Evolutionary conservation across 1,140 invertebrate species (phyloP).

Genomic region (Papilio glaucus): DNA sequence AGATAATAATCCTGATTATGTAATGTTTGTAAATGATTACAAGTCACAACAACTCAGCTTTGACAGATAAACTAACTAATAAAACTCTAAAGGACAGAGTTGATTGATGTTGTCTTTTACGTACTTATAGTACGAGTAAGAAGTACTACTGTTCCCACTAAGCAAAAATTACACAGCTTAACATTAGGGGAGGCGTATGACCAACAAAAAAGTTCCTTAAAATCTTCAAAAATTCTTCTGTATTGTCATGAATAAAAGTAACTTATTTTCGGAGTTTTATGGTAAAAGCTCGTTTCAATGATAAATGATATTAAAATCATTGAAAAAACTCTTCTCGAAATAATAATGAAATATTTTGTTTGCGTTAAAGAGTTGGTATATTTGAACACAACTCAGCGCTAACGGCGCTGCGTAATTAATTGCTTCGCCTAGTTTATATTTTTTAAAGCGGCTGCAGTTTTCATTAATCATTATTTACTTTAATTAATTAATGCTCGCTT

Average conservation of each 20-base stretch:
- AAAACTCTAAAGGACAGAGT: too few species aligned
- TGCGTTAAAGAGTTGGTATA: conserved; percentile 15
- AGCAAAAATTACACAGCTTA: too few species aligned
- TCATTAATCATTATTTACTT: conserved; percentile 26
- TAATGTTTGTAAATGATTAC: too few species aligned
- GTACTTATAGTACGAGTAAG: too few species aligned
- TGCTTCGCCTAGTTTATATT: conserved; percentile 8
- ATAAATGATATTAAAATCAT: not conserved
- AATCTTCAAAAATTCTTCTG: not conserved
- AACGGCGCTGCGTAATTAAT: conserved; percentile 16
- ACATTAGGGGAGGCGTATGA: not conserved
- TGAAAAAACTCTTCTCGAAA: not conserved
- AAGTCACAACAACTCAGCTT: too few species aligned
- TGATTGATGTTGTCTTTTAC: too few species aligned
- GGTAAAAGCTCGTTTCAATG: not conserved
- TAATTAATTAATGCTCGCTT: conserved; percentile 24
- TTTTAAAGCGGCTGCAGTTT: conserved; percentile 11
- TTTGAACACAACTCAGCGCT: conserved; percentile 12
- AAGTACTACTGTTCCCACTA: too few species aligned
- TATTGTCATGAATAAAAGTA: not conserved
- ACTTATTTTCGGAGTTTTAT: too few species aligned
- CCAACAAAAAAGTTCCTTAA: not conserved
- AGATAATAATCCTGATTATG: too few species aligned
- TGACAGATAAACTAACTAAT: too few species aligned
- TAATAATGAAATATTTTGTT: conserved; percentile 23